A percentile compares a stretch with the other conserved stretches of the same genome.
Evolutionary conservation across 2,797 vertebrate genomes (phyloP).

Genomic region (Vespertilio murinus): DNA sequence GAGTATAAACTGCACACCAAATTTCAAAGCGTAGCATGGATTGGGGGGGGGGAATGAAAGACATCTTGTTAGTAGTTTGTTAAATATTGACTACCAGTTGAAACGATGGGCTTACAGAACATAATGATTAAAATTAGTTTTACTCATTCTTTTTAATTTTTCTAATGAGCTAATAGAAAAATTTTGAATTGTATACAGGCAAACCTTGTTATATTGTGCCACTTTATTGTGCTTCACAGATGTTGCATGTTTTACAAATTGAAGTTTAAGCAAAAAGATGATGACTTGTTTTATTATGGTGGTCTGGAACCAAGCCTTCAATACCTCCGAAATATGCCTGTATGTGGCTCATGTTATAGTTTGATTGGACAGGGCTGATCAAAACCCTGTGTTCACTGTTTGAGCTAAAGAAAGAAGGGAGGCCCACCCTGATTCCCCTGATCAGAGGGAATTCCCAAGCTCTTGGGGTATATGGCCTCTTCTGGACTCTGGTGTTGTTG

Average conservation of each 20-base stretch:
- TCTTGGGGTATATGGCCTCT: accelerated
- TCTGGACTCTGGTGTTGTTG: neutral
- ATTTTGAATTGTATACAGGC: neutral
- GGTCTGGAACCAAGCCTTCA: neutral
- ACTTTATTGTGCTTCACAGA: neutral
- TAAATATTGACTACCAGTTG: neutral
- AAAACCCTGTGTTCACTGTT: neutral
- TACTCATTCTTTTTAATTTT: neutral
- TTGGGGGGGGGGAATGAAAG: neutral
- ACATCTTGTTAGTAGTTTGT: neutral
- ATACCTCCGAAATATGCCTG: neutral
- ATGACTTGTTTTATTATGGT: neutral
- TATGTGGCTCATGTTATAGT: accelerated
- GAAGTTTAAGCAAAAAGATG: neutral
- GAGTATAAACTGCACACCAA: neutral
- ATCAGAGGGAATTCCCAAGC: neutral
- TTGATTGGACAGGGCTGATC: neutral
- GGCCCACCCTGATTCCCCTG: neutral
- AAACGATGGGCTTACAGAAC: neutral
- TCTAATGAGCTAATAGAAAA: neutral
- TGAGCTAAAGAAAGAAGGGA: neutral
- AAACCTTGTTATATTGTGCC: neutral
- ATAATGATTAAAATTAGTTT: neutral
- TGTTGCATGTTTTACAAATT: neutral
- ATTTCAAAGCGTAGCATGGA: neutral